phyloP scores from a whole-genome alignment of 2,113 vertebrate species.

The Zosterops japonicus region DNA sequence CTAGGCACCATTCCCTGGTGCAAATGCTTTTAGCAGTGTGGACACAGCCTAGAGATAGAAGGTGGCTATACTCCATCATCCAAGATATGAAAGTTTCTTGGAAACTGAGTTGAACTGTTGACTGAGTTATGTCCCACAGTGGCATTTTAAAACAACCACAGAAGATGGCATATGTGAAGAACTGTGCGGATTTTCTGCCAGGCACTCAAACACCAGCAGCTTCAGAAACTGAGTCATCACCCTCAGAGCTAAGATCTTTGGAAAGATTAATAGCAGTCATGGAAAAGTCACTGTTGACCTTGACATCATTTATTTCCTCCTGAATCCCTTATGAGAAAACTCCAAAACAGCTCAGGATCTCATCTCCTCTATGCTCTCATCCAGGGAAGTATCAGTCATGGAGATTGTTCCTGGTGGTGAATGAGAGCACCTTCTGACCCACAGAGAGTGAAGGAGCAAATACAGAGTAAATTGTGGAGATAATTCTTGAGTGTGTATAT shows the following conservation, averaged over 20 bases:
- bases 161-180: neutral
- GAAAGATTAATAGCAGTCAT: neutral
- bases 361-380: accelerated
- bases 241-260: neutral
- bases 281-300: neutral
- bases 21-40: neutral
- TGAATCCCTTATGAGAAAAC: neutral
- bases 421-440: neutral
- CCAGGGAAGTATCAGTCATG: neutral
- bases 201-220: neutral
- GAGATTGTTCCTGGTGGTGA: neutral
- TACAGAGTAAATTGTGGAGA: neutral
- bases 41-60: neutral
- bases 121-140: neutral
- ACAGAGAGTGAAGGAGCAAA: neutral
- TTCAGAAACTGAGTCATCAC: neutral
- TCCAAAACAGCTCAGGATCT: neutral
- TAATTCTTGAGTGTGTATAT: neutral
- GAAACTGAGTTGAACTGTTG: neutral
- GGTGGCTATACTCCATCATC: neutral
- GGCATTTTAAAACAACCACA: neutral
- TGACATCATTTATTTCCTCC: neutral
- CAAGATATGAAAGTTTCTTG: neutral
- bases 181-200: neutral
- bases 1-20: neutral